Conservation (phyloP, 2,113 vertebrate genomes). For the Xenus cinereus region DNA sequence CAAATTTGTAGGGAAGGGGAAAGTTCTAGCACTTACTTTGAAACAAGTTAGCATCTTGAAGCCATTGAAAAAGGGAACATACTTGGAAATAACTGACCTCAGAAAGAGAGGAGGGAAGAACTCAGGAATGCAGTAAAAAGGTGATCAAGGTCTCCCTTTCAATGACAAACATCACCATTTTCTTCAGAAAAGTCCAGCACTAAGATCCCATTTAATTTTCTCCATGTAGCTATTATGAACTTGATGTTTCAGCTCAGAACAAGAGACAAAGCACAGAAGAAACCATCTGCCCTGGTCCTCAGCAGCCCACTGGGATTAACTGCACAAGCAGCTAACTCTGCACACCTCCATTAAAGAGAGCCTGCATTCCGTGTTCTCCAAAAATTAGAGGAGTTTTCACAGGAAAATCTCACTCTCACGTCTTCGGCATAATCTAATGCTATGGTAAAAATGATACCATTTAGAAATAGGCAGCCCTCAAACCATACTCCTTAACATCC, state of each 20-base stretch:
- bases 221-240: neutral
- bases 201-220: neutral
- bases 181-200: neutral
- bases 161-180: neutral
- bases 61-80: neutral
- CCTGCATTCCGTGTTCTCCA: neutral
- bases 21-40: neutral
- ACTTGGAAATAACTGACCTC: neutral
- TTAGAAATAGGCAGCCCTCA: neutral
- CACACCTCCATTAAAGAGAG: neutral
- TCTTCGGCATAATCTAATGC: neutral
- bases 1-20: neutral
- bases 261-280: neutral
- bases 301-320: neutral
- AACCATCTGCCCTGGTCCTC: neutral
- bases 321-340: neutral
- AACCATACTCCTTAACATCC: neutral
- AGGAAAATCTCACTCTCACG: neutral
- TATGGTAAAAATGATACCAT: neutral
- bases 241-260: neutral
- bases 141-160: neutral
- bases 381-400: neutral
- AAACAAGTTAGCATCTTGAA: neutral
- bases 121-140: neutral
- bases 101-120: neutral